Percentiles rank a stretch among this genome's conserved stretches.
phyloP scores from a whole-genome alignment of 2,888 invertebrate species.

The Rhogogaster chlorosoma region DNA sequence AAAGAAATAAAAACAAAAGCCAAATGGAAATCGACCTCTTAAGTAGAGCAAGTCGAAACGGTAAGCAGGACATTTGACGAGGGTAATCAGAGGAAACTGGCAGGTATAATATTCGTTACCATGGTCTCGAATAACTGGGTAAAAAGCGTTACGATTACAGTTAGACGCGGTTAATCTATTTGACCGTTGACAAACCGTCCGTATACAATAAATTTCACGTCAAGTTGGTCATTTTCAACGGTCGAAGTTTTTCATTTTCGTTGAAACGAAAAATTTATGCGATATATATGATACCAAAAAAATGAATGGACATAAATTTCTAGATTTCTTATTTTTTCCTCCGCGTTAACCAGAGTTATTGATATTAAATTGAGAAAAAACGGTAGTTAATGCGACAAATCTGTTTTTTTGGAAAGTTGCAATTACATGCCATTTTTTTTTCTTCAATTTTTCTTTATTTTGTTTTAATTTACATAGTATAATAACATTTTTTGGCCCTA shows the following conservation, averaged over 20 bases:
- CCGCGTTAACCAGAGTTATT: no score
- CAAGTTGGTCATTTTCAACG: not conserved
- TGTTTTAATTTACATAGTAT: no score
- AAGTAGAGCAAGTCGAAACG: constrained; percentile 44
- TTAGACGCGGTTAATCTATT: constrained; percentile 40
- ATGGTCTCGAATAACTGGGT: constrained; percentile 42
- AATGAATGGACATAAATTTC: no score
- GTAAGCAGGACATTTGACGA: constrained; percentile 35
- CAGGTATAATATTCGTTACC: not conserved
- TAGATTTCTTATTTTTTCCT: no score
- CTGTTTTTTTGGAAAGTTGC: no score
- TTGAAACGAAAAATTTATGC: not conserved
- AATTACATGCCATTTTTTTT: no score
- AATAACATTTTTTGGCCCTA: no score
- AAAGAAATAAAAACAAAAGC: not conserved
- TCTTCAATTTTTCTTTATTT: no score
- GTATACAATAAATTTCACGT: constrained; percentile 6
- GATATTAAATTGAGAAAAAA: no score
- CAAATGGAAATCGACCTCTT: constrained; percentile 18
- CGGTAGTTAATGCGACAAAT: no score
- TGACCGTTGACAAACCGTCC: constrained; percentile 1
- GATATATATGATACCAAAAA: no score
- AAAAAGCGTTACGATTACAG: constrained; percentile 47
- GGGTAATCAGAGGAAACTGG: not conserved
- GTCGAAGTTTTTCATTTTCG: not conserved